Conservation (phyloP, 2,113 vertebrate species). For the Nematolebias whitei region DNA sequence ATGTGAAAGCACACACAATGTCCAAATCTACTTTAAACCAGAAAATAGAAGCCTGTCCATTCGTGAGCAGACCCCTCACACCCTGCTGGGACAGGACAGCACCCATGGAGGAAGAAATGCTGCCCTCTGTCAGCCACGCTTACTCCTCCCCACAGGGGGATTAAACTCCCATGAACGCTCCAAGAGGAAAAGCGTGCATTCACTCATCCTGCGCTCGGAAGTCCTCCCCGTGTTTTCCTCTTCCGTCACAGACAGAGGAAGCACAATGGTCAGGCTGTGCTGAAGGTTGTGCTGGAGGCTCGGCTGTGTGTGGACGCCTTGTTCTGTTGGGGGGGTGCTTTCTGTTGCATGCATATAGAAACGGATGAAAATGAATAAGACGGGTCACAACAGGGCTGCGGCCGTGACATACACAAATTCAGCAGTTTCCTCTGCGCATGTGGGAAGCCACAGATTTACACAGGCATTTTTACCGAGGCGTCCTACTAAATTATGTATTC, state of each 20-base stretch:
- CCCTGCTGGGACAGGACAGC: slow-evolving; percentile 10
- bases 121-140: slow-evolving; percentile 72
- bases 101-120: slow-evolving; percentile 57
- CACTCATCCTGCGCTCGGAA: slow-evolving; percentile 51
- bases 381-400: slow-evolving; percentile 61
- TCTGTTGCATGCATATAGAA: slow-evolving; percentile 74
- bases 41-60: neutral
- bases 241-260: slow-evolving; percentile 59
- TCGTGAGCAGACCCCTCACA: slow-evolving; percentile 1
- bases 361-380: slow-evolving; percentile 69
- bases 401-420: slow-evolving; percentile 61
- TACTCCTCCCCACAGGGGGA: slow-evolving; percentile 32
- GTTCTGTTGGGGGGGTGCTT: slow-evolving; percentile 41
- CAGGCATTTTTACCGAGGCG: slow-evolving; percentile 35
- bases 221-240: slow-evolving; percentile 56
- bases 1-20: slow-evolving; percentile 4
- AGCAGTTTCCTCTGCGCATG: slow-evolving; percentile 50
- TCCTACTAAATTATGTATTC: slow-evolving; percentile 39
- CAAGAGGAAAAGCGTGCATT: neutral
- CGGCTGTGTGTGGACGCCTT: slow-evolving; percentile 58
- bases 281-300: slow-evolving; percentile 49
- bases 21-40: neutral
- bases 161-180: no score
- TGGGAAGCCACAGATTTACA: slow-evolving; percentile 24
- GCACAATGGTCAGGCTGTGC: slow-evolving; percentile 67